phyloP scores from a whole-genome alignment of 2,888 invertebrate genomes.

The Cryptophagus acutangulus region DNA sequence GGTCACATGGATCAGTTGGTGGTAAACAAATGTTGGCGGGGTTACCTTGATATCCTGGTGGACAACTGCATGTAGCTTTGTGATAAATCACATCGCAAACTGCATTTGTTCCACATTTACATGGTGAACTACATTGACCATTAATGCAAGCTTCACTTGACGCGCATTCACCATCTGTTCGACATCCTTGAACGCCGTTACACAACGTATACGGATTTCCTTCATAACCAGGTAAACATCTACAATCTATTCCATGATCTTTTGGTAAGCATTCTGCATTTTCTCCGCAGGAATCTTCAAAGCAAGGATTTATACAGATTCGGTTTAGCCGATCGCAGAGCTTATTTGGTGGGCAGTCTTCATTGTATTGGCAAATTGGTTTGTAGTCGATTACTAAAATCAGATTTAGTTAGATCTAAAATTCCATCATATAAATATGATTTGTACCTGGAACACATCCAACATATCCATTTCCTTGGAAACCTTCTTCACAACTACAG shows the following conservation, averaged over 20 bases:
- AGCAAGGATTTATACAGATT: constrained; percentile 77
- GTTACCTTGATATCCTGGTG: constrained; percentile 75
- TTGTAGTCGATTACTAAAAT: constrained; percentile 41
- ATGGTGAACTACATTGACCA: constrained; percentile 70
- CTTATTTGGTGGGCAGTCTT: constrained; percentile 83
- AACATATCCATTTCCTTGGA: constrained; percentile 79
- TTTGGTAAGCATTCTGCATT: constrained; percentile 74
- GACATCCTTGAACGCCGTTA: constrained; percentile 64
- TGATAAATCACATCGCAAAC: constrained; percentile 78
- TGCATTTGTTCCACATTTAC: constrained; percentile 74
- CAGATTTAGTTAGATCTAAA: constrained; percentile 3
- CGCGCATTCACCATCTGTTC: constrained; percentile 66
- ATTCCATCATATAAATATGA: background rate
- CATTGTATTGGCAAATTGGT: constrained; percentile 80
- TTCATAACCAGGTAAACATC: constrained; percentile 65
- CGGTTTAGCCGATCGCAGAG: constrained; percentile 80
- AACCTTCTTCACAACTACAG: constrained; percentile 81
- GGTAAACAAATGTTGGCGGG: constrained; percentile 66
- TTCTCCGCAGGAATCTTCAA: constrained; percentile 73
- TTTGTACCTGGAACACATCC: constrained; percentile 71
- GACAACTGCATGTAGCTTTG: constrained; percentile 74
- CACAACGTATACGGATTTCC: constrained; percentile 77
- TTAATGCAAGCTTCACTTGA: constrained; percentile 73
- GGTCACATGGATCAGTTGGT: constrained; percentile 73
- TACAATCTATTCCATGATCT: constrained; percentile 72